Evolutionary conservation across 2,888 invertebrate genomes (phyloP), one percentile per base, ranked within the genome.

Genomic region (Rhagium mordax): DNA sequence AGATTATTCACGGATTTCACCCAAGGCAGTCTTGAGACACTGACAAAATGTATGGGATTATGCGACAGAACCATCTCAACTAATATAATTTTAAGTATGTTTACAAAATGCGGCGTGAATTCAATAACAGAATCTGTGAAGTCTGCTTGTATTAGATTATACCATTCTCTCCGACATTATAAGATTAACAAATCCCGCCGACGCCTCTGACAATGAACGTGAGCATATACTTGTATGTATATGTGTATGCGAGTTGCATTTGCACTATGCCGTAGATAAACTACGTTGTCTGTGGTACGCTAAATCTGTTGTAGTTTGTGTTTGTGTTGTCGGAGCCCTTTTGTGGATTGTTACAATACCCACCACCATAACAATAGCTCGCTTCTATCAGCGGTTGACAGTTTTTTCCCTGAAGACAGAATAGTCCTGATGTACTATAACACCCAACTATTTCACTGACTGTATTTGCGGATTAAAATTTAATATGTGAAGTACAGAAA

Each of bases 341-440:
- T 65, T 53, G 53, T 65, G 65, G 21, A 65, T 55, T 65, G 65
- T 65, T 65, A 65, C 65, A 65, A 65, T 65, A 4, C 65, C 33
- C 33, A 41, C 29, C 15, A 29, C 8, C 13, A 3, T 16, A 51
- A 65, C 65, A 65, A 65, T 65, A 21, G 53, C 33, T 8, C 8
- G 20, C n/a, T 65, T 65, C 65, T 53, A 65, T 64, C 64, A 64
- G 7, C 49, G 29, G 64, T 18, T 51, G 64, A 59, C 61, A 29
- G 51, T 24, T 49, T 49, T 27, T 61, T 51, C 2, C 24, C 27
- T 47, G 2, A 7, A 64, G 29, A 51, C 27, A 27, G 62, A 64
- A 51, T 48, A 51, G 51, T 64, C 48, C 16, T 15, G 24, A 24
- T 49, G 27, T 18, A 24, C 51, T 61, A 20, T 64, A 16, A 29